phyloP scores from a whole-genome alignment of 2,113 vertebrate species.

The Zosterops lateralis region DNA sequence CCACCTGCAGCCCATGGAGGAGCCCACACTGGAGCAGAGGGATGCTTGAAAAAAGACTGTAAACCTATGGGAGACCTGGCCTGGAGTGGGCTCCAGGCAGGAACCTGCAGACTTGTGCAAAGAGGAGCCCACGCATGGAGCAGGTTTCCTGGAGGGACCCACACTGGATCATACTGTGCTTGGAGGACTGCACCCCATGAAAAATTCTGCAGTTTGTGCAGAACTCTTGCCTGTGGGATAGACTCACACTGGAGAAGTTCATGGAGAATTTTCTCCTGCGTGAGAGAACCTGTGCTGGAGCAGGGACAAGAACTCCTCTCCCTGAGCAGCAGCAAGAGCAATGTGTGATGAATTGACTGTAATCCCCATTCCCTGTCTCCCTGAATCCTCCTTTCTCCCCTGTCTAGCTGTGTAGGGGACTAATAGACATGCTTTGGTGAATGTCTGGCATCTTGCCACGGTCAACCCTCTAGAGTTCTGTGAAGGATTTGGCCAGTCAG shows the following conservation, averaged over 20 bases:
- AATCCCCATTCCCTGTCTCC: background rate
- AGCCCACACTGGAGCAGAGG: background rate
- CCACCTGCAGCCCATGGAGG: background rate
- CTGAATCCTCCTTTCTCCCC: background rate
- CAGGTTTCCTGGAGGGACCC: background rate
- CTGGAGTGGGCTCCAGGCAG: background rate
- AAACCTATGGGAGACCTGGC: background rate
- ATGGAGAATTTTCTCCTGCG: background rate
- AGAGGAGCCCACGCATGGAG: background rate
- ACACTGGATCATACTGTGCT: accelerated
- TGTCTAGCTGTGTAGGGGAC: background rate
- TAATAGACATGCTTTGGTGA: background rate
- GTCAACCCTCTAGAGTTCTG: too few species aligned
- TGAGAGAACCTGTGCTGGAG: background rate
- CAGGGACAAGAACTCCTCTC: background rate
- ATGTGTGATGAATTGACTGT: background rate
- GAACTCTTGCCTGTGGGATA: background rate
- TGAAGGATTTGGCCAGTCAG: background rate
- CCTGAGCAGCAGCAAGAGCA: accelerated
- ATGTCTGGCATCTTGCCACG: background rate
- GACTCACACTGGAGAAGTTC: background rate
- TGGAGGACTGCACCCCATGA: background rate
- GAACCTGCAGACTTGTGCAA: background rate
- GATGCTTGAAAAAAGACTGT: background rate
- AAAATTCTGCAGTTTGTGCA: background rate